These are phyloP conservation scores for Ardeotis arabs DNA, from an alignment of 2,113 vertebrate genomes.

Conservation along the genomic window DNA sequence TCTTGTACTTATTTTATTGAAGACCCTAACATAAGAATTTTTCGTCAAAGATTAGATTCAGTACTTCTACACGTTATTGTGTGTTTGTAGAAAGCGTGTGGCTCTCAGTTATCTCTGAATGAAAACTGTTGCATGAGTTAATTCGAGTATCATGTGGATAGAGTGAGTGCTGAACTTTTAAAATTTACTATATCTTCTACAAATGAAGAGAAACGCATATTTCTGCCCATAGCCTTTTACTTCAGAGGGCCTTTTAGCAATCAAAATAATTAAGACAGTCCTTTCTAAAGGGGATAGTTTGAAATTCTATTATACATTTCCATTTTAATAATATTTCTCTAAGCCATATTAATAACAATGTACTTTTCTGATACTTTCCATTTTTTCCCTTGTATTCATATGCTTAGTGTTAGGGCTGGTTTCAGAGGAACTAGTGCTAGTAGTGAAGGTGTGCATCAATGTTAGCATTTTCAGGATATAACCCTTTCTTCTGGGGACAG, in stretches of 20 bases:
- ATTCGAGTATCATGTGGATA: not conserved
- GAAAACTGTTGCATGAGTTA: not conserved
- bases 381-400: not conserved
- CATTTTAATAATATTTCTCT: not conserved
- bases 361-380: not conserved
- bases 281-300: not conserved
- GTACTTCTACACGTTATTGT: slow-evolving; percentile 47
- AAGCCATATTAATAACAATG: not conserved
- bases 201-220: not conserved
- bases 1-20: slow-evolving; percentile 59
- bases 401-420: not conserved
- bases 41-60: slow-evolving; percentile 44
- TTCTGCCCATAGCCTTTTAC: not conserved
- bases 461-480: not conserved
- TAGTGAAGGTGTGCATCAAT: not conserved
- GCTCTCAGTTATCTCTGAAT: slow-evolving; percentile 16
- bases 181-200: not conserved
- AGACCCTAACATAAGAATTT: slow-evolving; percentile 48
- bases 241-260: not conserved
- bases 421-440: not conserved
- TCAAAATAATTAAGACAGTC: not conserved
- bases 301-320: not conserved
- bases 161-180: not conserved
- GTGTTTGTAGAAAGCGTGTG: slow-evolving; percentile 43
- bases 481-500: not conserved